Percentiles rank a stretch among this genome's conserved stretches.
Conservation (phyloP, 64 coral and sea anemone genomes). For the Dendrophyllia cribrosa region DNA sequence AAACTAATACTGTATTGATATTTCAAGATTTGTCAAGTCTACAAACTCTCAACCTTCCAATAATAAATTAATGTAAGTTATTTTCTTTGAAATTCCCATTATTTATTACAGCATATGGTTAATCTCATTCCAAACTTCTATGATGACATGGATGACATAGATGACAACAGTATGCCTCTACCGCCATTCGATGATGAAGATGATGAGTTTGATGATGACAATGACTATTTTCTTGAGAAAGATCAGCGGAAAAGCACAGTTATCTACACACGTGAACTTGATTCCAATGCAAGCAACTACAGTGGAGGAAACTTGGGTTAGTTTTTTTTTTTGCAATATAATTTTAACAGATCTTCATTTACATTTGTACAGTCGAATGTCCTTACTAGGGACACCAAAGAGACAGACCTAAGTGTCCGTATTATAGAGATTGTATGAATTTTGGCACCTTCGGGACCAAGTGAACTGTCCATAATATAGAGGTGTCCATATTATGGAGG, state of each 20-base stretch:
- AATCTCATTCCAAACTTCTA: conserved; percentile 81
- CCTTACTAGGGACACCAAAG: no score
- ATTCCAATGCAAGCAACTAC: conserved; percentile 34
- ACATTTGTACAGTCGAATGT: neutral
- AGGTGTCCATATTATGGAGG: no score
- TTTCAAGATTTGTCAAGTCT: no score
- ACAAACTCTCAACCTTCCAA: no score
- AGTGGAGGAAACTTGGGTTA: neutral
- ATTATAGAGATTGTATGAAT: no score
- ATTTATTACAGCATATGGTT: conserved; percentile 59
- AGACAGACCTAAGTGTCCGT: no score
- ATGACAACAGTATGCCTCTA: conserved; percentile 75
- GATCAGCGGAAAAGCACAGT: conserved; percentile 17
- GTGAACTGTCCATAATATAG: no score
- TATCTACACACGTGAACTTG: conserved; percentile 27
- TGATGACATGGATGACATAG: conserved; percentile 83
- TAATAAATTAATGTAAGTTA: no score
- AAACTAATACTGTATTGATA: no score
- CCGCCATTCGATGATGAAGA: conserved; percentile 75
- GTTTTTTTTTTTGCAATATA: neutral
- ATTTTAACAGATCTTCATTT: no score
- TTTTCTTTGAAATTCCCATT: neutral
- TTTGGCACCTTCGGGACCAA: no score
- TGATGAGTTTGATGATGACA: conserved; percentile 30
- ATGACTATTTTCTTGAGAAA: neutral